These are phyloP conservation scores for Drosophila macrospina DNA, from an alignment of 2,888 invertebrate genomes.

Conservation along the genomic window DNA sequence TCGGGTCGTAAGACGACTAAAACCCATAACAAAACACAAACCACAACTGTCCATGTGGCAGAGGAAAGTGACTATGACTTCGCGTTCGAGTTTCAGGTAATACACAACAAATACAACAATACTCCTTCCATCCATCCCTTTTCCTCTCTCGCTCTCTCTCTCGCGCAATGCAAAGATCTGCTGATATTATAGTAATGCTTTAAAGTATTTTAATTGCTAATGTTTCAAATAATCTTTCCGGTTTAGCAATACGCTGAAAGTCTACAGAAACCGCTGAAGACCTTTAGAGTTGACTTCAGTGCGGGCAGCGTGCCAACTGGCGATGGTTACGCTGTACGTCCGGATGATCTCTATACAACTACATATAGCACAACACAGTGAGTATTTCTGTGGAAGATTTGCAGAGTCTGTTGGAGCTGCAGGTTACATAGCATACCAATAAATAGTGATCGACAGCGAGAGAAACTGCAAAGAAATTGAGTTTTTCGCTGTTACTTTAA, in stretches of 20 bases:
- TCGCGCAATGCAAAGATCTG: conserved; percentile 19
- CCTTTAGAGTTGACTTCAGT: conserved; percentile 85
- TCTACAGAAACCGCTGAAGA: conserved; percentile 85
- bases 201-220: conserved; percentile 24
- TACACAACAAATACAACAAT: conserved; percentile 49
- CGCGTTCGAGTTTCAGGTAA: conserved; percentile 89
- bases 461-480: too few species aligned
- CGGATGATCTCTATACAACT: conserved; percentile 84
- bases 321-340: conserved; percentile 79
- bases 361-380: conserved; percentile 85
- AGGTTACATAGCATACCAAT: neutral
- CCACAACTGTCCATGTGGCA: conserved; percentile 73
- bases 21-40: conserved; percentile 55
- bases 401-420: neutral
- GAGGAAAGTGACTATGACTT: conserved; percentile 88
- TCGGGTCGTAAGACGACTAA: conserved; percentile 77
- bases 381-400: conserved; percentile 67
- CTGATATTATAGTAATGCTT: too few species aligned
- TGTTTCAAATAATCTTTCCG: conserved; percentile 6
- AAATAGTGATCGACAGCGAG: too few species aligned
- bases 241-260: conserved; percentile 85
- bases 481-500: too few species aligned
- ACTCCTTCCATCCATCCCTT: neutral
- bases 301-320: conserved; percentile 82
- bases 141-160: conserved; percentile 20